Base-by-base conservation (phyloP, 2,888 invertebrate species). In the Sminthurinus aureus region DNA sequence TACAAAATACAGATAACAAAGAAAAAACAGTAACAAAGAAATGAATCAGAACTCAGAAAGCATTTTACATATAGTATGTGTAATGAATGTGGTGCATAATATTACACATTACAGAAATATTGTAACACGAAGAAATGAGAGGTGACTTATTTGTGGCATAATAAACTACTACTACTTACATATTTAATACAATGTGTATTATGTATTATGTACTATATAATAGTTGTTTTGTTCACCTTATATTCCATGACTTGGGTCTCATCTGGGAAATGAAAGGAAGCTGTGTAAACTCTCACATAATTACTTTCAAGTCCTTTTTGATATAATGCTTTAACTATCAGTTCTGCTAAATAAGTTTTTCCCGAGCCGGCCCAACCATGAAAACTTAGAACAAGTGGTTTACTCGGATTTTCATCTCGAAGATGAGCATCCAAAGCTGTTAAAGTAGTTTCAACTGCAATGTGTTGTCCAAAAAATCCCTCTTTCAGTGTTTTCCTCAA, bases 351-450 rank as follows among this genome's bases (percentile, higher is more conserved):
- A 67, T 74, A 84, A 1, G 84, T 76, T 51, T 82, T 75, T 0
- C 77, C 79, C 13, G 52, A 52, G 52, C 52, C 52, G 0, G 93
- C 92, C 89, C 91, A 91, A 0, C 93, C 93, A 89, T 93, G 93
- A 86, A 93, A 92, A 11, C 92, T 92, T 78, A 93, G 88, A 0
- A 92, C 92, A 15, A 93, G 89, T 6, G 93, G 92, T 87, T 92
- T 92, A 18, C 89, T 88, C 0, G 91, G 91, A 22, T 89, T 86
- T n/a, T 88, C 83, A 82, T 90, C 90, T 18, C 22, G 26, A 20
- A 91, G 85, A 87, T 93, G 92, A 13, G 90, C 90, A 81, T 89
- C 89, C 8, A 93, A 85, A 6, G 91, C 90, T 22, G 89, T 90
- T 6, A 90, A 85, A 1, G 92, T 90, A 6, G 90, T 90, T 22